These are phyloP conservation scores for Monochamus saltuarius DNA, from an alignment of 1,140 invertebrate genomes.

Conservation along the genomic window DNA sequence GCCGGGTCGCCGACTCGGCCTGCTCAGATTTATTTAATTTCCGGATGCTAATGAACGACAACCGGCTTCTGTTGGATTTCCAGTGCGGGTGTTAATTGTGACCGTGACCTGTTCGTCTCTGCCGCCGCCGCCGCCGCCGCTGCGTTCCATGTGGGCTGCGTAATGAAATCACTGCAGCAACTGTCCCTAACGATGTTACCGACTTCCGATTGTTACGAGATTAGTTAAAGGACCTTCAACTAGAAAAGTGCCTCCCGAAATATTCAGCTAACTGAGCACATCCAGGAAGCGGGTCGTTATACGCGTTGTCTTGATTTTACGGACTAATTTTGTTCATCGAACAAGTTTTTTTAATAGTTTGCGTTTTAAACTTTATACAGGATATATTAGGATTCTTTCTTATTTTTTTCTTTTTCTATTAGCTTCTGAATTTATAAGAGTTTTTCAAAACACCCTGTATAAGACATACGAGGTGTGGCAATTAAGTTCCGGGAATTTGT, in stretches of 20 bases:
- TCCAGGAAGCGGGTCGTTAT: too few relatives aligned
- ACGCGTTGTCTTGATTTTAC: too few relatives aligned
- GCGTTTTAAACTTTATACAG: too few relatives aligned
- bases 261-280: neutral
- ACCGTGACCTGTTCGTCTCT: conserved; percentile 11
- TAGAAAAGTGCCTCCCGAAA: neutral
- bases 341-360: too few relatives aligned
- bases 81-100: conserved; percentile 20
- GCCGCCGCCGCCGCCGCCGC: neutral
- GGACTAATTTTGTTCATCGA: too few relatives aligned
- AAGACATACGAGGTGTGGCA: too few relatives aligned
- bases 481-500: too few relatives aligned
- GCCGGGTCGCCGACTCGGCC: neutral
- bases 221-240: conserved; percentile 4
- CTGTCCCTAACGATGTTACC: conserved; percentile 4
- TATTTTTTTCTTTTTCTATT: too few relatives aligned
- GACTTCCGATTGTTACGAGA: conserved; percentile 13
- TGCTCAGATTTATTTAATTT: conserved; percentile 44
- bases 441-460: too few relatives aligned
- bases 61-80: conserved; percentile 24
- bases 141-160: conserved; percentile 6
- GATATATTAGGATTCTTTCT: too few relatives aligned
- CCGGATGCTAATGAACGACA: conserved; percentile 36
- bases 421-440: too few relatives aligned
- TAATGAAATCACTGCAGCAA: conserved; percentile 15